Base-by-base conservation (phyloP, 2,113 vertebrate genomes). In the Rhizomys pruinosus region DNA sequence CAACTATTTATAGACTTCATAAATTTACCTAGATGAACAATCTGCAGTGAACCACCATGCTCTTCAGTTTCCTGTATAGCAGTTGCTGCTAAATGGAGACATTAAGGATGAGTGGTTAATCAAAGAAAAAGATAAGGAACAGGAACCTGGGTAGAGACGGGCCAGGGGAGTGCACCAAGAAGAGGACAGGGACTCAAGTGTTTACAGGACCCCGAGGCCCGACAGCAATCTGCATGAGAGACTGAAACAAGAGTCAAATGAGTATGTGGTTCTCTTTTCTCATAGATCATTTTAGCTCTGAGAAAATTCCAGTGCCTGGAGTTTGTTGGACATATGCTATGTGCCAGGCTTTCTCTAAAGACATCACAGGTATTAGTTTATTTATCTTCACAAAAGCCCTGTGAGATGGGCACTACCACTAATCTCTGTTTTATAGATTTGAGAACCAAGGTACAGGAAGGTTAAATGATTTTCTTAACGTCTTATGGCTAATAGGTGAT, bases 401-500 rank as follows among this genome's bases (percentile, higher is more conserved):
- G 1, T 37, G 4, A 57, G n/a, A 32, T 52, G 81, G 63, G 44
- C 3, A 39, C 20, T 59, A 22, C 9, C 55, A 39, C n/a, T 61
- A 64, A 19, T n/a, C 29, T 84, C 68, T 20, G 34, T 84, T 82
- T 84, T 87, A 39, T 27, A 87, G 10, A 57, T 89, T 32, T 71
- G 72, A 32, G 78, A 80, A 69, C 52, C 11, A 79, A 94, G 34
- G 11, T 44, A 72, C 42, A 29, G 23, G 27, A 87, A 91, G 39
- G n/a, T 42, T 78, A 74, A 90, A 6, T 73, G 80, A 76, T 39
- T 94, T 85, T 44, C 59, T 72, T 55, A 80, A 57, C 17, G 10
- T 84, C 44, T 44, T 22, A 82, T 73, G 85, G 8, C 68, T 78
- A 42, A n/a, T 25, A 93, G 87, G n/a, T 63, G 68, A 81, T 39